Evolutionary conservation across 1,140 invertebrate species (phyloP).

Genomic region (Drosophila insularis): DNA sequence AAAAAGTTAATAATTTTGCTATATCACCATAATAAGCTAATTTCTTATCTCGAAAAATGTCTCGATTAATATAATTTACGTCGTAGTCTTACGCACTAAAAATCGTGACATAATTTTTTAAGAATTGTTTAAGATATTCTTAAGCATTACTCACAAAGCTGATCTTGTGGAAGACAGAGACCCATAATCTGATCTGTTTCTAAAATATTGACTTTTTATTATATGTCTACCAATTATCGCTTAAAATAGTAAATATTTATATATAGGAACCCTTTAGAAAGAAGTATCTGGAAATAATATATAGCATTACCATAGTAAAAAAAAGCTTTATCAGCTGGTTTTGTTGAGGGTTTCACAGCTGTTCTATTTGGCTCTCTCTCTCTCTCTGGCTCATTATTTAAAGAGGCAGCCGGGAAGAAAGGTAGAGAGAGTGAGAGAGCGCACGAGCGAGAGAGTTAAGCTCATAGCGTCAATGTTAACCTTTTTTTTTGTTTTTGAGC

Average conservation of each 20-base stretch:
- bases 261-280: background rate
- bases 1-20: too few species aligned
- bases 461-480: conserved; percentile 47
- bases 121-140: too few species aligned
- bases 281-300: background rate
- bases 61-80: too few species aligned
- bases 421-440: background rate
- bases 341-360: conserved; percentile 21
- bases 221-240: too few species aligned
- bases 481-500: conserved; percentile 40
- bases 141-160: too few species aligned
- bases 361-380: conserved; percentile 15
- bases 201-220: too few species aligned
- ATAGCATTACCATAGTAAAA: conserved; percentile 11
- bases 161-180: too few species aligned
- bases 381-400: conserved; percentile 5
- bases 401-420: background rate
- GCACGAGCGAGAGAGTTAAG: conserved; percentile 11
- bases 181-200: too few species aligned
- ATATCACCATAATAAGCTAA: too few species aligned
- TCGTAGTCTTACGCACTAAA: too few species aligned
- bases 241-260: background rate
- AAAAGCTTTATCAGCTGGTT: conserved; percentile 62
- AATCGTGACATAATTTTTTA: too few species aligned
- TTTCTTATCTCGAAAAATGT: too few species aligned